Percentiles rank a stretch among this genome's conserved stretches.
phyloP scores from a whole-genome alignment of 1,140 invertebrate species.

The Cotesia vestalis region DNA sequence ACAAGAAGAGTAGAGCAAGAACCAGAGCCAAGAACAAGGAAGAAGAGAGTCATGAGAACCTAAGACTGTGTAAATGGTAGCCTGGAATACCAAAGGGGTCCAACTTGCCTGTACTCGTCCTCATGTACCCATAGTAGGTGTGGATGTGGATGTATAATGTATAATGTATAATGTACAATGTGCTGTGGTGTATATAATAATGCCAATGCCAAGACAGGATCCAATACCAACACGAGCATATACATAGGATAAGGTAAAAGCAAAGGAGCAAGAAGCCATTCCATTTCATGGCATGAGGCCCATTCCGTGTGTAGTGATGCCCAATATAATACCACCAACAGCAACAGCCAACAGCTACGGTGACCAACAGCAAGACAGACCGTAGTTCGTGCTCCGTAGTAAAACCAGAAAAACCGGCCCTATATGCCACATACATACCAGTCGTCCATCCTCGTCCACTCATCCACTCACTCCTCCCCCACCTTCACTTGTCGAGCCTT shows the following conservation, averaged over 20 bases:
- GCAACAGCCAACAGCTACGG: no score
- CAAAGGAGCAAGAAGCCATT: background rate
- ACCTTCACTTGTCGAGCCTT: background rate
- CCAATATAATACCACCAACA: no score
- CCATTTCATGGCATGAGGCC: no score
- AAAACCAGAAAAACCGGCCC: slow-evolving; percentile 38
- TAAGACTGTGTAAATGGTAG: slow-evolving; percentile 29
- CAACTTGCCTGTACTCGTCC: background rate
- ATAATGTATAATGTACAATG: no score
- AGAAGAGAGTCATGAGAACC: slow-evolving; percentile 23
- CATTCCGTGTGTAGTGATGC: no score
- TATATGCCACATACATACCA: background rate
- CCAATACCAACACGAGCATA: no score
- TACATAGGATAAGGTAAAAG: background rate
- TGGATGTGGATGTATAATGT: no score
- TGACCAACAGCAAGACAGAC: background rate
- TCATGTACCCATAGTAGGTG: no score
- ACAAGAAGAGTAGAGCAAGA: no score
- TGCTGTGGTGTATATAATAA: no score
- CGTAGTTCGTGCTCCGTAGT: background rate
- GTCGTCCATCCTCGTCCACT: slow-evolving; percentile 15
- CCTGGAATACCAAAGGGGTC: slow-evolving; percentile 33
- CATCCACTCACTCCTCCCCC: background rate
- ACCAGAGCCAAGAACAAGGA: background rate
- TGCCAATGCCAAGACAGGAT: background rate